Conservation (phyloP, 2,888 invertebrate genomes). For the Asteroscopus sphinx region DNA sequence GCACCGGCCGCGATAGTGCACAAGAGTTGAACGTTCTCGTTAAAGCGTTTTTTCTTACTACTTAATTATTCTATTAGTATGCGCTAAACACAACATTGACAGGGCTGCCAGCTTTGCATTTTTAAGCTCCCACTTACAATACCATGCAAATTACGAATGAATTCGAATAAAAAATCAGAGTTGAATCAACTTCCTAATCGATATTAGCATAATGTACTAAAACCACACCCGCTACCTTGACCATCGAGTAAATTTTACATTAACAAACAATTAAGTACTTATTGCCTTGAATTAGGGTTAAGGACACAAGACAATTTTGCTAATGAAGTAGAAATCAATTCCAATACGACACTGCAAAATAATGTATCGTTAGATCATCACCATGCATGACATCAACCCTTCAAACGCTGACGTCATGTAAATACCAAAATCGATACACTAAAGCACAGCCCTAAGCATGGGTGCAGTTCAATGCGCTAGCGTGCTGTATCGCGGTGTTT, state of each 20-base stretch:
- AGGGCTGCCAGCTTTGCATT: conserved; percentile 44
- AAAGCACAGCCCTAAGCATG: conserved; percentile 38
- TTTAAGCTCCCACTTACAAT: conserved; percentile 12
- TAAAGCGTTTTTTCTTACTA: conserved; percentile 56
- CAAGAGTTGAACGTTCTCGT: conserved; percentile 59
- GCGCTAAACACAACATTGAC: conserved; percentile 52
- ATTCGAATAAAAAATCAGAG: conserved; percentile 12
- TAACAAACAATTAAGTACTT: too few relatives aligned
- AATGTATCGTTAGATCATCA: too few relatives aligned
- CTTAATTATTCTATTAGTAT: conserved; percentile 70
- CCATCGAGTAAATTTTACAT: too few relatives aligned
- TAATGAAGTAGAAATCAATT: too few relatives aligned
- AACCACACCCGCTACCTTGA: too few relatives aligned
- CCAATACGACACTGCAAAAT: too few relatives aligned
- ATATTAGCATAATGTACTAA: conserved; percentile 2
- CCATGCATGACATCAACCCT: too few relatives aligned
- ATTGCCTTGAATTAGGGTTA: not conserved
- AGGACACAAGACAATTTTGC: not conserved
- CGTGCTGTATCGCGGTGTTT: conserved; percentile 35
- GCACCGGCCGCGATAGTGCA: conserved; percentile 56
- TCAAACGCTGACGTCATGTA: not conserved
- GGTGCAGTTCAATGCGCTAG: conserved; percentile 68
- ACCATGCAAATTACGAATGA: conserved; percentile 15
- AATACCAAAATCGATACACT: conserved; percentile 1
- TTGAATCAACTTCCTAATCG: conserved; percentile 21